Evolutionary conservation across 2,113 vertebrate genomes (phyloP), one percentile per base, ranked within the genome.

Genomic region (Gambusia affinis): DNA sequence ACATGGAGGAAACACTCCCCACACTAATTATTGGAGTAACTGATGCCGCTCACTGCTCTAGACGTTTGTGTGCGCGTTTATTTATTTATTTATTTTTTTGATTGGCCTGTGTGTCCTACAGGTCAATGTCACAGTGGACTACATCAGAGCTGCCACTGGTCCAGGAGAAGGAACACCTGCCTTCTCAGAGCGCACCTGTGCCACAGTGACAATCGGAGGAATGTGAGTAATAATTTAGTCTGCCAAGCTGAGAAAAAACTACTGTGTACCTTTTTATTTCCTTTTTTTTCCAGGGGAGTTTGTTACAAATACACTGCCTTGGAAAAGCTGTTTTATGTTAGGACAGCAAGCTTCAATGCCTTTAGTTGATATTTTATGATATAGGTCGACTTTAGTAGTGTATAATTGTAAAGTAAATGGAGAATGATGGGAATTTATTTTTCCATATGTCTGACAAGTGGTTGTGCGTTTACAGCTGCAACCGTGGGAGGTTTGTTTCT

Each of bases 61-160:
- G 47, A 6, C 27, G 24, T n/a, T n/a, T 47, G 7, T 64, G 51
- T n/a, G 6, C 8, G 7, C 6, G 8, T 69, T 75, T 73, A 63
- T 27, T 47, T 57, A 3, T 60, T 35, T n/a, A n/a, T n/a, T 37
- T 3, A 68, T 72, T 28, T 35, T 80, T 70, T 67, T 71, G 30
- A 87, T 31, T 33, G 31, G 33, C 42, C 39, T 75, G 0, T 57
- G 12, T 47, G 29, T 1, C 73, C 28, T 0, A 31, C 67, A 98
- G 97, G 97, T 99, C 91, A 98, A 96, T 4, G 96, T 99, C 84
- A 97, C 93, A 0, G 97, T 99, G 65, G 98, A 98, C 92, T 99
- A 99, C 95, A 99, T 99, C 92, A 94, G 97, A 84, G 96, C 96
- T 0, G 98, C 97, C 68, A 98, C 97, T 37, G 94, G 93, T 0